Evolutionary conservation across 2,113 vertebrate genomes (phyloP).

Genomic region (Bungarus multicinctus): DNA sequence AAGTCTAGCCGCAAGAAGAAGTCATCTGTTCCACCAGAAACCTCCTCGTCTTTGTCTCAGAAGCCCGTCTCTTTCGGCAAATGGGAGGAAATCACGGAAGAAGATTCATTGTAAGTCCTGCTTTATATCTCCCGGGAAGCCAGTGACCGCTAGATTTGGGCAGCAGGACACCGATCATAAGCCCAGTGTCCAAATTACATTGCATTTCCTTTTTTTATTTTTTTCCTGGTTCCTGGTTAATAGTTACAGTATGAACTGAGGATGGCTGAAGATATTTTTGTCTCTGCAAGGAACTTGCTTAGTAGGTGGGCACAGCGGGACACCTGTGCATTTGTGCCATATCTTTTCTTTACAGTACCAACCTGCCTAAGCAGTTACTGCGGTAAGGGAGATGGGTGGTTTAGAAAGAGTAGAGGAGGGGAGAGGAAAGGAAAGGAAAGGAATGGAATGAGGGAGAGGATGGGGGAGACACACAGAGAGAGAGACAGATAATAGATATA

Average conservation of each 20-base stretch:
- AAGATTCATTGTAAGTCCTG: slow-evolving; percentile 79
- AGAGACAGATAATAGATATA: neutral
- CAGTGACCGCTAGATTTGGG: neutral
- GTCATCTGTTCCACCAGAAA: slow-evolving; percentile 48
- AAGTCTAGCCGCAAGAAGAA: slow-evolving; percentile 50
- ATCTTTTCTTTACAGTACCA: neutral
- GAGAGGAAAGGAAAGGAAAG: too few relatives aligned
- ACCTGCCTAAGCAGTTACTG: neutral
- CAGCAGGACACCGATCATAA: neutral
- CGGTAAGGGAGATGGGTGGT: too few relatives aligned
- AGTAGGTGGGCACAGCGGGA: too few relatives aligned
- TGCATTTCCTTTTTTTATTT: neutral
- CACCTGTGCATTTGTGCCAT: too few relatives aligned
- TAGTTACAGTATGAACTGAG: neutral
- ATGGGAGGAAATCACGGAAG: slow-evolving; percentile 80
- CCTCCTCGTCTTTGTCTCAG: slow-evolving; percentile 50
- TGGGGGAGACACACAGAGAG: neutral
- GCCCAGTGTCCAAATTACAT: neutral
- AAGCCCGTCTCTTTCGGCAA: slow-evolving; percentile 79
- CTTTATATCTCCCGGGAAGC: neutral
- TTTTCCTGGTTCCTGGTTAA: neutral
- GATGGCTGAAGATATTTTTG: neutral
- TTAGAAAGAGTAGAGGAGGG: too few relatives aligned
- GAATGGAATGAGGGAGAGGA: too few relatives aligned
- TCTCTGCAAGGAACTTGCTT: neutral